Conservation (phyloP, 2,113 vertebrate species). For the Nicator chloris region DNA sequence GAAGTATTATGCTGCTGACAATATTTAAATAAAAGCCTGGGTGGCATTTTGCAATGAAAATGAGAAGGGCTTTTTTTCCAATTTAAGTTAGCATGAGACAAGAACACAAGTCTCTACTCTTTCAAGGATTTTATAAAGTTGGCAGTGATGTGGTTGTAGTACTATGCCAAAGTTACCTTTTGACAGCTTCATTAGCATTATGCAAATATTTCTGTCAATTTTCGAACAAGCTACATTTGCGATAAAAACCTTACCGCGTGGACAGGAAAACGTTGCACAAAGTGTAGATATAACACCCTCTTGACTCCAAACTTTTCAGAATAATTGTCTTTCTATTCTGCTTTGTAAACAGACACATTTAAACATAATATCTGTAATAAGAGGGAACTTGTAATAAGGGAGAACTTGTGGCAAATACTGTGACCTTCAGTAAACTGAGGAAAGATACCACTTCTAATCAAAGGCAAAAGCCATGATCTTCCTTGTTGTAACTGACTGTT, state of each 20-base stretch:
- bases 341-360: constrained; percentile 60
- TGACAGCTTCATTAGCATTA: constrained; percentile 65
- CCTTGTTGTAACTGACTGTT: constrained; percentile 81
- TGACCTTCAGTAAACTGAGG: constrained; percentile 84
- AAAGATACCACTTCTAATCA: constrained; percentile 83
- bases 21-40: neutral
- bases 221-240: constrained; percentile 32
- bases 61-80: neutral
- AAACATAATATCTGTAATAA: constrained; percentile 73
- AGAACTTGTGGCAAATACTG: constrained; percentile 72
- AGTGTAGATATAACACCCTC: constrained; percentile 11
- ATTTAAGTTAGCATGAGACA: neutral
- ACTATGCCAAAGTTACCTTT: constrained; percentile 44
- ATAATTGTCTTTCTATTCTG: constrained; percentile 66
- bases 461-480: constrained; percentile 82
- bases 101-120: neutral
- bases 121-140: constrained; percentile 41
- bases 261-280: constrained; percentile 36
- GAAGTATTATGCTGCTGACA: neutral
- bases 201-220: constrained; percentile 57
- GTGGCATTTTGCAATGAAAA: constrained; percentile 3
- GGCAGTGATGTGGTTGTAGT: neutral
- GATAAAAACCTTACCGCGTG: neutral
- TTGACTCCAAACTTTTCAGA: constrained; percentile 41
- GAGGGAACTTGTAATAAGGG: constrained; percentile 73